Evolutionary conservation across 2,797 vertebrate species (phyloP).

Genomic region (Lacerta agilis): DNA sequence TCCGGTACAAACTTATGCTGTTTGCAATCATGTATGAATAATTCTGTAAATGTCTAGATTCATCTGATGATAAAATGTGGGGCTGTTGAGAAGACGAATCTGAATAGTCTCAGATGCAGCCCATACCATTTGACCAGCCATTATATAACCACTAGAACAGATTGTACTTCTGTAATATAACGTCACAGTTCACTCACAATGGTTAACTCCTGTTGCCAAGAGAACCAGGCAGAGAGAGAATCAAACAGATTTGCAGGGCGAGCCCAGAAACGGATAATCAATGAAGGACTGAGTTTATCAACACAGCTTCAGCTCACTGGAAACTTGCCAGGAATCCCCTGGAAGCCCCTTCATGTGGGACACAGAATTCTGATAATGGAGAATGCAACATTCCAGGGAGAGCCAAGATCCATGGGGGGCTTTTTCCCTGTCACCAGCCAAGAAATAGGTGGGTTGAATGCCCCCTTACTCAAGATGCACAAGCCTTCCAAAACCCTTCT

Average conservation of each 20-base stretch:
- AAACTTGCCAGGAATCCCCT: not conserved
- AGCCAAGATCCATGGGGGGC: not conserved
- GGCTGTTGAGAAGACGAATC: not conserved
- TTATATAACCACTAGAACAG: slow-evolving; percentile 25
- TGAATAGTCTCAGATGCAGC: not conserved
- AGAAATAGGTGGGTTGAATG: not conserved
- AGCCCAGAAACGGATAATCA: slow-evolving; percentile 22
- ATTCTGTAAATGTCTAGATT: not conserved
- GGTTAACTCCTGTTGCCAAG: slow-evolving; percentile 10
- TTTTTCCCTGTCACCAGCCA: no score
- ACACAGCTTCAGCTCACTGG: not conserved
- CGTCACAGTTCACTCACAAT: slow-evolving; percentile 4
- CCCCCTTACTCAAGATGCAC: no score
- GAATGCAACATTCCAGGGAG: not conserved
- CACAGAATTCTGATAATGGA: not conserved
- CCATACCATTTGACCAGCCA: not conserved
- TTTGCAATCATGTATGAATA: not conserved
- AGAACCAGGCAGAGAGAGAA: slow-evolving; percentile 5
- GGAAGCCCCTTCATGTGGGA: no score
- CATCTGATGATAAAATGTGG: not conserved
- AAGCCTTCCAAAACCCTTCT: no score
- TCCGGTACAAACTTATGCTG: not conserved
- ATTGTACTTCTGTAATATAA: slow-evolving; percentile 8
- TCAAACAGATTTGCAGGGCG: slow-evolving; percentile 16
- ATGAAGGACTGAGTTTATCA: not conserved